A percentile compares a stretch with the other conserved stretches of the same genome.
These are phyloP conservation scores for Cosmorhoe ocellata DNA, from an alignment of 2,888 invertebrate genomes.

Conservation along the genomic window DNA sequence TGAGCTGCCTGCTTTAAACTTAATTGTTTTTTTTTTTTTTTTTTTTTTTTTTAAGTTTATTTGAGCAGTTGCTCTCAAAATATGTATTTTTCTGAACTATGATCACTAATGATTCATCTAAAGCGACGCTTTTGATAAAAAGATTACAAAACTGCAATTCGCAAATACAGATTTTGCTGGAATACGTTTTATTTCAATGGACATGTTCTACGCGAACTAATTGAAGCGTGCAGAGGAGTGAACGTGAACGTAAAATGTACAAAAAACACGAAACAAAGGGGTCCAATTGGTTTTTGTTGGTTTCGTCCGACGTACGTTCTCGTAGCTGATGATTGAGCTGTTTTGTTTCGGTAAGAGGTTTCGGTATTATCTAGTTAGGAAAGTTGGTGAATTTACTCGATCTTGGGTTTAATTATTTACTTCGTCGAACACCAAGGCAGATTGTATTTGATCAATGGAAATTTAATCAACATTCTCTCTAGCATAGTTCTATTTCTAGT, in stretches of 20 bases:
- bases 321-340: constrained; percentile 44
- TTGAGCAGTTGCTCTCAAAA: too few relatives aligned
- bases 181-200: constrained; percentile 10
- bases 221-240: constrained; percentile 41
- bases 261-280: constrained; percentile 41
- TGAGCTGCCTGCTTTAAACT: too few relatives aligned
- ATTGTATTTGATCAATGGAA: constrained; percentile 1
- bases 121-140: too few relatives aligned
- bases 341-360: constrained; percentile 43
- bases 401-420: constrained; percentile 32
- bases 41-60: too few relatives aligned
- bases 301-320: constrained; percentile 30
- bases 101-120: too few relatives aligned
- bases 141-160: too few relatives aligned
- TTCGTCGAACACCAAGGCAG: constrained; percentile 15
- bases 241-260: constrained; percentile 40
- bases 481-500: not conserved
- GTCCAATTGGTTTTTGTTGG: constrained; percentile 47
- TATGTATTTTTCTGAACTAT: too few relatives aligned
- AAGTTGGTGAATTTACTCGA: constrained; percentile 33
- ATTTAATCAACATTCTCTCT: constrained; percentile 4
- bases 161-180: not conserved
- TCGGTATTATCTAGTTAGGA: constrained; percentile 38
- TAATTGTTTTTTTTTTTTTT: too few relatives aligned
- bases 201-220: constrained; percentile 34